Evolutionary conservation across 2,888 invertebrate genomes (phyloP).

Genomic region (Beris morrisii): DNA sequence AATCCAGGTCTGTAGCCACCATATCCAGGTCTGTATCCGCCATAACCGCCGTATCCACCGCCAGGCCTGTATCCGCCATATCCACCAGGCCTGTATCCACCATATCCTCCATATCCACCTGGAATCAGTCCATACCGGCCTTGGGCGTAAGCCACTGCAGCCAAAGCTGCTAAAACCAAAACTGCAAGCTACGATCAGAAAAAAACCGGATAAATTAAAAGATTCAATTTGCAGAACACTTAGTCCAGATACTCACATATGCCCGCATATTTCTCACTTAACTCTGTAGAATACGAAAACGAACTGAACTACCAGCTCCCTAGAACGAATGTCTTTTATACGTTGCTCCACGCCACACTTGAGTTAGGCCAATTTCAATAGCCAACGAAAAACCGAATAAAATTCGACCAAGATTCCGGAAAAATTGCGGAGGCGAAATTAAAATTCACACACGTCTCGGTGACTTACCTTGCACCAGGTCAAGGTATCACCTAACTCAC

Average conservation of each 20-base stretch:
- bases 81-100: background rate
- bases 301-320: too few species aligned
- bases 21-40: conserved; percentile 5
- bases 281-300: too few species aligned
- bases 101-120: conserved; percentile 3
- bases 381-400: too few species aligned
- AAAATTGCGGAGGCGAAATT: too few species aligned
- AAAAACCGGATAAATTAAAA: background rate
- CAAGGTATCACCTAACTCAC: too few species aligned
- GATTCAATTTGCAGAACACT: background rate
- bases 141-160: background rate
- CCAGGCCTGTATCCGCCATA: background rate
- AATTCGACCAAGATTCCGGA: too few species aligned
- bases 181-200: background rate
- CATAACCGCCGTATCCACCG: background rate
- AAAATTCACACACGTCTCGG: too few species aligned
- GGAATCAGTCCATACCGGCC: conserved; percentile 1
- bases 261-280: too few species aligned
- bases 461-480: too few species aligned
- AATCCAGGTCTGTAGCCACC: background rate
- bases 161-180: background rate
- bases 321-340: too few species aligned
- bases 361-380: too few species aligned
- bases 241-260: background rate
- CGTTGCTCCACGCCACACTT: too few species aligned